Base-by-base conservation (phyloP, 2,888 invertebrate species). In the Apotomis capreana region DNA sequence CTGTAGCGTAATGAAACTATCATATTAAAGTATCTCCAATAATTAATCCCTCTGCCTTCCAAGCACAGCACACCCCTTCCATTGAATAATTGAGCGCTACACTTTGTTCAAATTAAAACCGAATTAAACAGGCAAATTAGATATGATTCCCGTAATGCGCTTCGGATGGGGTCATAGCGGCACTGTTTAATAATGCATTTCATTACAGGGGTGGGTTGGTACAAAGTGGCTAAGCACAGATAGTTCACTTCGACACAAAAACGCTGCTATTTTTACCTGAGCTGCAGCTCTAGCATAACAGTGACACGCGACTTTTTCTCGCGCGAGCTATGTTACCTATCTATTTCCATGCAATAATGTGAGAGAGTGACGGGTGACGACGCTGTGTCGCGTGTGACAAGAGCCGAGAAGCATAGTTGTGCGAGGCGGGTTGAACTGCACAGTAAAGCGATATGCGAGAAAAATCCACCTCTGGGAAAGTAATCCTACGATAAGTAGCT, bases 61-160 rank as follows among this genome's bases (percentile, higher is more conserved):
- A 54, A 68, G 73, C 13, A 67, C 69, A 52, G 46, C 60, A 52
- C 63, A 36, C 60, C 64, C 75, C 73, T 78, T 77, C 84, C 81
- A 83, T 84, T 87, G 86, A 90, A 92, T 92, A 87, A 91, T 91
- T 90, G 84, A 92, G 81, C 78, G 83, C 79, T 74, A 85, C 84
- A 91, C 88, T 91, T 91, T 88, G 89, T 91, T 87, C 87, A 79
- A 91, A 90, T 91, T 85, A 90, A 91, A 92, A 90, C 83, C 84
- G 84, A 89, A 90, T 92, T 92, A 91, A 89, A 92, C 91, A 90
- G 89, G 88, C 89, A 88, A 91, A 92, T 91, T 90, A 90, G 83
- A 83, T 82, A 84, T 89, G 87, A 89, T 90, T 78, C 85, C 81
- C 77, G 82, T 90, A 89, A 91, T 91, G 88, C 85, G 75, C 84